Evolutionary conservation across 1,140 invertebrate genomes (phyloP).

Genomic region (Diploscapter pachys): DNA sequence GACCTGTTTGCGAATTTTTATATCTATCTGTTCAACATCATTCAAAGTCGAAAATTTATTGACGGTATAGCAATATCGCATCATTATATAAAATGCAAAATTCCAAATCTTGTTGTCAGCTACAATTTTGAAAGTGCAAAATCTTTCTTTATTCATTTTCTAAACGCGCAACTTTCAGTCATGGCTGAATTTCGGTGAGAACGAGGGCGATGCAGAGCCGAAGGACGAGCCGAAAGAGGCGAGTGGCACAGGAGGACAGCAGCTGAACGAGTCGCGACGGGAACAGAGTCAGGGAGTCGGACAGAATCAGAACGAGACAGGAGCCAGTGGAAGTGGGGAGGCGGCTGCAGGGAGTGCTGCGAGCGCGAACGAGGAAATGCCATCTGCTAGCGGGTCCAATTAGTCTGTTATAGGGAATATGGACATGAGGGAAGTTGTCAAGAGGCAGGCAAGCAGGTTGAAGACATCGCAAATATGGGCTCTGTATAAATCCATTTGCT

Average conservation of each 20-base stretch:
- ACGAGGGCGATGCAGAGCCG: conserved; percentile 41
- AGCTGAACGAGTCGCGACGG: background rate
- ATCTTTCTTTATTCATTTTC: conserved; percentile 7
- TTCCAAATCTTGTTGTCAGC: background rate
- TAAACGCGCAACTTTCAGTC: conserved; percentile 37
- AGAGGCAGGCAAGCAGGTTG: background rate
- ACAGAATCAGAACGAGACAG: no score
- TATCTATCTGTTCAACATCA: conserved; percentile 7
- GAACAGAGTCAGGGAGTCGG: background rate
- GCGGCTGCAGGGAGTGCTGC: background rate
- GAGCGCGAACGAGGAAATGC: background rate
- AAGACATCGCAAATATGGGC: background rate
- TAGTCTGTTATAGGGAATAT: background rate
- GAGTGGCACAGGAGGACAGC: conserved; percentile 14
- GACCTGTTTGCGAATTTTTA: background rate
- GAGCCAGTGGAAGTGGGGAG: conserved; percentile 3
- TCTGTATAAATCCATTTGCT: no score
- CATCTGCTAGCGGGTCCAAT: background rate
- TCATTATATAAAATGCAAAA: background rate
- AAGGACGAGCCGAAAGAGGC: conserved; percentile 23
- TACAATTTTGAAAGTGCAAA: background rate
- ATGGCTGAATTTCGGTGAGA: conserved; percentile 49
- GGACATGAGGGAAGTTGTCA: background rate
- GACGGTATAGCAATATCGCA: background rate
- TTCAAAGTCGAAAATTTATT: conserved; percentile 15